A percentile compares a stretch with the other conserved stretches of the same genome.
These are phyloP conservation scores for Leistus spinibarbis DNA, from an alignment of 2,888 invertebrate species.

Conservation along the genomic window DNA sequence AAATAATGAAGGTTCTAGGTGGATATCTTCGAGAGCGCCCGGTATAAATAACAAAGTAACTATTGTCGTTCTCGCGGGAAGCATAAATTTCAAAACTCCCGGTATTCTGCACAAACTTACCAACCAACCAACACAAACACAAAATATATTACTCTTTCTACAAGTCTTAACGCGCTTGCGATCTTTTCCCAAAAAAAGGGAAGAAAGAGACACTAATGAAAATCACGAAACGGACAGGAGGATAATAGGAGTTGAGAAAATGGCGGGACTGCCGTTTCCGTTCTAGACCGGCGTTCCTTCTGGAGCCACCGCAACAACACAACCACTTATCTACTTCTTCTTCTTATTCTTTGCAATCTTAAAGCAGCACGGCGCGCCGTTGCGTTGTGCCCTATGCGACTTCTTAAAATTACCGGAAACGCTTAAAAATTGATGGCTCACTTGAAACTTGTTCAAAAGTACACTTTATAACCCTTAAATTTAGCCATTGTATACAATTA, in stretches of 20 bases:
- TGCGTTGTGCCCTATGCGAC: slow-evolving; percentile 1
- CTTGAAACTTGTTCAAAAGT: slow-evolving; percentile 25
- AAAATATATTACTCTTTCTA: slow-evolving; percentile 36
- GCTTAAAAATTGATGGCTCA: slow-evolving; percentile 31
- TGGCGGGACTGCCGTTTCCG: slow-evolving; percentile 25
- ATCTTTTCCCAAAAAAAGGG: slow-evolving; percentile 34
- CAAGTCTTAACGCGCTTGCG: slow-evolving; percentile 34
- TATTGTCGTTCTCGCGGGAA: slow-evolving; percentile 28
- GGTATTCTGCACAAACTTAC: slow-evolving; percentile 25
- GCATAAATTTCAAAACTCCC: slow-evolving; percentile 34
- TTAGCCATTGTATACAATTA: background rate
- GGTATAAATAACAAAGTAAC: slow-evolving; percentile 37
- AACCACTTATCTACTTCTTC: slow-evolving; percentile 5
- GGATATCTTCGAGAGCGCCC: slow-evolving; percentile 21
- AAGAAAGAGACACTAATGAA: slow-evolving; percentile 41
- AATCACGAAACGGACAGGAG: slow-evolving; percentile 42
- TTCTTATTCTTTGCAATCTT: background rate
- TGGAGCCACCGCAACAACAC: slow-evolving; percentile 23
- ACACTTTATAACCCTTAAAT: background rate
- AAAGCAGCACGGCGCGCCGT: background rate
- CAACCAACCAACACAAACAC: slow-evolving; percentile 34
- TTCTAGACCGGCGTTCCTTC: slow-evolving; percentile 3
- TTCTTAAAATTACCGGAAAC: slow-evolving; percentile 31
- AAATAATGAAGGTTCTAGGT: background rate
- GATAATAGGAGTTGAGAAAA: slow-evolving; percentile 39